Conservation (phyloP, 2,797 vertebrate genomes). For the Tapirus indicus region DNA sequence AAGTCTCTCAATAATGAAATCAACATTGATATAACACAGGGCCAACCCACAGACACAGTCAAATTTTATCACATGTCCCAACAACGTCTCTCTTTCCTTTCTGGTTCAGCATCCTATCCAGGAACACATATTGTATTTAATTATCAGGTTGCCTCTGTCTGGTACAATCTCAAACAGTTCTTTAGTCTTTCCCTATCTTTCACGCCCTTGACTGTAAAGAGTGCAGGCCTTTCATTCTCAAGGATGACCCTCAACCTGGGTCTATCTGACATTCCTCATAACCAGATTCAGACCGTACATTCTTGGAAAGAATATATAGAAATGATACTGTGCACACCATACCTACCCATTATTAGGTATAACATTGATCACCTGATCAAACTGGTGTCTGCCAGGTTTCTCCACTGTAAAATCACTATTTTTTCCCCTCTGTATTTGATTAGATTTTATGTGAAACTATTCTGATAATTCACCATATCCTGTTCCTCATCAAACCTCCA, state of each 20-base stretch:
- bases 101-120: conserved; percentile 1
- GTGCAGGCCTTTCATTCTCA: not conserved
- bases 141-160: not conserved
- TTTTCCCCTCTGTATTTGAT: conserved; percentile 28
- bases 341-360: not conserved
- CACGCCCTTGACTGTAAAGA: not conserved
- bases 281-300: not conserved
- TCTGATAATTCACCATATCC: conserved; percentile 27
- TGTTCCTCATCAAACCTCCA: conserved; percentile 32
- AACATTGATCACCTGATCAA: not conserved
- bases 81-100: not conserved
- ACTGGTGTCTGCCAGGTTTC: not conserved
- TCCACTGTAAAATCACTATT: not conserved
- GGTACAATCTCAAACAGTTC: not conserved
- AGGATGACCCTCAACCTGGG: not conserved
- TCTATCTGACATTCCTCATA: not conserved
- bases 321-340: not conserved
- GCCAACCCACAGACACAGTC: conserved; percentile 4
- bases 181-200: conserved; percentile 27
- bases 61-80: conserved; percentile 50
- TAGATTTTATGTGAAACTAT: not conserved
- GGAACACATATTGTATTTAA: not conserved
- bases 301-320: not conserved
- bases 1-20: conserved; percentile 11
- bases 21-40: not conserved